Conservation (phyloP, 2,113 vertebrate species). For the Aspiorhynchus laticeps region DNA sequence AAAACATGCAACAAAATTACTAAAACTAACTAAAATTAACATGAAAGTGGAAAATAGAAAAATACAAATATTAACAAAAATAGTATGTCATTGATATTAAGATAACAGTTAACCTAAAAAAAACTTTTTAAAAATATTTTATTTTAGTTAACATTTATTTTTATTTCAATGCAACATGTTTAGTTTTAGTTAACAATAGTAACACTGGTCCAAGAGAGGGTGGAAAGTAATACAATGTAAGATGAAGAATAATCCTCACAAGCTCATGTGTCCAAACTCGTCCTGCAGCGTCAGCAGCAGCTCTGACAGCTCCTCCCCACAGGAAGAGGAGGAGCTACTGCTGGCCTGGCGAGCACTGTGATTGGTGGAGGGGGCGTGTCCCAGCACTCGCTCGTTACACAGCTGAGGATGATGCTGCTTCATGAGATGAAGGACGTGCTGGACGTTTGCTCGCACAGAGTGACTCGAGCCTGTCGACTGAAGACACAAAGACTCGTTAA, state of each 20-base stretch:
- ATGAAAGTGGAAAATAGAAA: too few species aligned
- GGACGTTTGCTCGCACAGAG: constrained; percentile 92
- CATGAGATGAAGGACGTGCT: constrained; percentile 92
- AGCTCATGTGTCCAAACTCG: constrained; percentile 92
- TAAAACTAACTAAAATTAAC: too few species aligned
- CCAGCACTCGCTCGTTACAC: constrained; percentile 88
- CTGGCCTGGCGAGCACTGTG: not conserved
- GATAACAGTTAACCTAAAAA: too few species aligned
- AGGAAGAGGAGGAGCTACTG: constrained; percentile 61
- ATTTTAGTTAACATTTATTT: not conserved
- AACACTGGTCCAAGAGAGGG: not conserved
- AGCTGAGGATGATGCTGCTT: constrained; percentile 90
- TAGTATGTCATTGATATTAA: too few species aligned
- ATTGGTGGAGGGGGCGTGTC: constrained; percentile 58
- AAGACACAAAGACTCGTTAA: not conserved
- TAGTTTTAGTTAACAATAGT: not conserved
- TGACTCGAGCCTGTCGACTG: constrained; percentile 91
- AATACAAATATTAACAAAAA: too few species aligned
- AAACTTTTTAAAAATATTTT: not conserved
- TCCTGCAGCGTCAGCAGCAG: constrained; percentile 88
- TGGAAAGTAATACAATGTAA: not conserved
- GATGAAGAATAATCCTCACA: constrained; percentile 79
- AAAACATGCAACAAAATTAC: too few species aligned
- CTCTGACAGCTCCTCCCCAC: constrained; percentile 84
- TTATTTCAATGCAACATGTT: not conserved